These are phyloP conservation scores for Chalcosyrphus nemorum DNA, from an alignment of 2,888 invertebrate genomes.

Conservation along the genomic window DNA sequence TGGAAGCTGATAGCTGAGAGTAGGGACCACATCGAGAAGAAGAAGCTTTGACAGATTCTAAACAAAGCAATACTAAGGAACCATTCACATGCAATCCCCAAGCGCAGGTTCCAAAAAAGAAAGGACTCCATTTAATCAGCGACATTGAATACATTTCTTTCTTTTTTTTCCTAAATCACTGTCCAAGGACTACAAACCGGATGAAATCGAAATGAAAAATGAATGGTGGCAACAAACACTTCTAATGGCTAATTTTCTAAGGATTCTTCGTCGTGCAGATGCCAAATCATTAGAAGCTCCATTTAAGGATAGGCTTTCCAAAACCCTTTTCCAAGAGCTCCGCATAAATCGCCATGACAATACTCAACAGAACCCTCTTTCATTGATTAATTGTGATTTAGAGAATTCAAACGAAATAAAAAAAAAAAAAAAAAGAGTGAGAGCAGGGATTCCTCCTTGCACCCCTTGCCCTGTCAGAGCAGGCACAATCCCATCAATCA, in stretches of 20 bases:
- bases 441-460: neutral
- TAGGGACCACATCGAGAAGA: neutral
- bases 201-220: conserved; percentile 47
- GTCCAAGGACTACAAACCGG: neutral
- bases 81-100: neutral
- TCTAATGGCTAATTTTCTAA: conserved; percentile 46
- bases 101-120: conserved; percentile 1
- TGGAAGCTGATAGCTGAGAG: too few species aligned
- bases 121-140: conserved; percentile 17
- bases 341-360: conserved; percentile 47
- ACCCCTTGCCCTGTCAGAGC: conserved; percentile 47
- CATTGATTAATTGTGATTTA: conserved; percentile 70
- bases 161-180: neutral
- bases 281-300: conserved; percentile 45
- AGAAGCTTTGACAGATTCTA: too few species aligned
- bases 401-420: conserved; percentile 35
- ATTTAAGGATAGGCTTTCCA: conserved; percentile 28
- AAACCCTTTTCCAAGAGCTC: neutral
- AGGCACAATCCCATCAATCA: conserved; percentile 62
- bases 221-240: conserved; percentile 13
- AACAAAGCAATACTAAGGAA: neutral
- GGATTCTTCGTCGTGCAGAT: conserved; percentile 15
- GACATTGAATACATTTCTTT: neutral
- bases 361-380: conserved; percentile 17
- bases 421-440: neutral